Evolutionary conservation across 1,140 invertebrate genomes (phyloP).

Genomic region (Eulimnadia texana): DNA sequence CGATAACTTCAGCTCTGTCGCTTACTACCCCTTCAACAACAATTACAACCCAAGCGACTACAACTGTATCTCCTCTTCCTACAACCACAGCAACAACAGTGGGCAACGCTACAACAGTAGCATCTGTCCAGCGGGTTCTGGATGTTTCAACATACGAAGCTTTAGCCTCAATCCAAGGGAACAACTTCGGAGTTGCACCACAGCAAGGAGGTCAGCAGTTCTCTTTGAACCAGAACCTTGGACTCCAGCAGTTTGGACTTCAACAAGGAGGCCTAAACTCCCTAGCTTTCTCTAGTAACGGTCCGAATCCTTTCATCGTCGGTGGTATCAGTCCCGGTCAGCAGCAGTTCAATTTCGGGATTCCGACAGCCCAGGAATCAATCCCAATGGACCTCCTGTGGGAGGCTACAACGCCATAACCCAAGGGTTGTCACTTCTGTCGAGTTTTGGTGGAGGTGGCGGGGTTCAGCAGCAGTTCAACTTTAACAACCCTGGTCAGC

Average conservation of each 20-base stretch:
- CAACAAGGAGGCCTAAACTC: background rate
- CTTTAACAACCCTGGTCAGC: background rate
- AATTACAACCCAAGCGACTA: too few species aligned
- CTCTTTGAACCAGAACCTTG: background rate
- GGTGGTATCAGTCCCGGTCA: background rate
- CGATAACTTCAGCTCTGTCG: too few species aligned
- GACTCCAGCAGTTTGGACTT: background rate
- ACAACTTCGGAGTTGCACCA: background rate
- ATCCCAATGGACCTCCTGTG: background rate
- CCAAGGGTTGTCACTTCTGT: slow-evolving; percentile 6
- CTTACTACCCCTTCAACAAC: background rate
- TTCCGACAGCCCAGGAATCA: background rate
- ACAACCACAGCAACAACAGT: background rate
- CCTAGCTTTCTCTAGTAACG: background rate
- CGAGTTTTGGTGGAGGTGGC: slow-evolving; percentile 8
- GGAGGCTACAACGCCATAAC: background rate
- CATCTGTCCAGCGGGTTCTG: background rate
- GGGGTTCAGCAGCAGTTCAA: background rate
- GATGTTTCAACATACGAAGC: background rate
- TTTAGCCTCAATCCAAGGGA: background rate
- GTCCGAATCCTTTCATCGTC: background rate
- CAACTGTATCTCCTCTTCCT: background rate
- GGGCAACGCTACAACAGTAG: background rate
- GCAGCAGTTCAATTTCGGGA: background rate
- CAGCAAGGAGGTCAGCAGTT: background rate